Conservation (phyloP, 2,888 invertebrate species). For the Megalurothrips usitatus region DNA sequence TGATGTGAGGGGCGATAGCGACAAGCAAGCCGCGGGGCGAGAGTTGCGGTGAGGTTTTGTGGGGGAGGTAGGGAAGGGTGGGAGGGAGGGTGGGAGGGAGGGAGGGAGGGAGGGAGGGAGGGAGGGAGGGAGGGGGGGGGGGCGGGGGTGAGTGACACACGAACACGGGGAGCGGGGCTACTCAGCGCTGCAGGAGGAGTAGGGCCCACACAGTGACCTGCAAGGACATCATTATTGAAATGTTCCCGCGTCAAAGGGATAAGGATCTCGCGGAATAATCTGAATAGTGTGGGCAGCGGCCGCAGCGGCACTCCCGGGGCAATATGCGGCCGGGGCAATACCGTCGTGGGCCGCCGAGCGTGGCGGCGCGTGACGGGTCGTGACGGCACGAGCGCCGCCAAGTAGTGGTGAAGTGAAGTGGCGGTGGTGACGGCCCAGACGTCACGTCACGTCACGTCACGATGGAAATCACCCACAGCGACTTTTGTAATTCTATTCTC, state of each 20-base stretch:
- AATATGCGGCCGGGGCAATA: too few species aligned
- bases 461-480: background rate
- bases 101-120: background rate
- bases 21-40: background rate
- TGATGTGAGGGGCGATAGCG: constrained; percentile 17
- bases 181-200: constrained; percentile 30
- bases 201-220: constrained; percentile 24
- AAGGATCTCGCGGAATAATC: constrained; percentile 17
- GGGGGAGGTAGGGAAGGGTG: background rate
- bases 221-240: constrained; percentile 4
- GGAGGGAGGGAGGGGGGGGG: background rate
- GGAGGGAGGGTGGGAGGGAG: background rate
- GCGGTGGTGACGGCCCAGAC: too few species aligned
- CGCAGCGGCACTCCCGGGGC: background rate
- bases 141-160: background rate
- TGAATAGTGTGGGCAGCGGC: constrained; percentile 23
- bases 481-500: background rate
- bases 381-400: background rate
- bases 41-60: background rate
- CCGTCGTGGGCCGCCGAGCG: background rate
- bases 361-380: background rate
- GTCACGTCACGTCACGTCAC: background rate
- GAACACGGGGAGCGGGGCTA: constrained; percentile 25
- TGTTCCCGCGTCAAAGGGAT: background rate
- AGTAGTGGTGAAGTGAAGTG: too few species aligned